Evolutionary conservation across 2,113 vertebrate genomes (phyloP), one percentile per base, ranked within the genome.

Genomic region (Coryphaenoides rupestris): DNA sequence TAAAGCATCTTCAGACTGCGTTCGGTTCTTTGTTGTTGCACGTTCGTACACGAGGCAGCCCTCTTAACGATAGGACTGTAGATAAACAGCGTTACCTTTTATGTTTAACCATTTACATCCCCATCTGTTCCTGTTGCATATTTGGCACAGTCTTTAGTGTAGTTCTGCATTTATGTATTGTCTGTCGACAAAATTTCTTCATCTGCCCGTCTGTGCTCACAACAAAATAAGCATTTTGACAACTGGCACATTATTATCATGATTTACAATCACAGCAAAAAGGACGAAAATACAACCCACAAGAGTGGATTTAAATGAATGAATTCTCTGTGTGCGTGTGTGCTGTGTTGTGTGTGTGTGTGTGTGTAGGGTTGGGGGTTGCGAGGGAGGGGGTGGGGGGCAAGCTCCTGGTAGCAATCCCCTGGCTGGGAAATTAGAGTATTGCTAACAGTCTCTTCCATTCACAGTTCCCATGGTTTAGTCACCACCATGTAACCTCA

Each of bases 121-220:
- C 81, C 82, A 88, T 86, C 83, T 86, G 87, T 83, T 86, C 84
- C 78, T 80, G 72, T 81, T 85, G 81, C 82, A 83, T 85, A 76
- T 86, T 87, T 87, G 86, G 85, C 87, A 86, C 79, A 54, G 84
- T 76, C 80, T 68, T 68, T 72, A 69, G 73, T 79, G 61, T 80
- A 82, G 69, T 81, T 80, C 69, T 66, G 17, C 68, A 26, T 64
- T 60, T 62, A n/a, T n/a, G n/a, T n/a, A 75, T 53, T 71, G 64
- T 78, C 70, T 73, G 73, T 81, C 72, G 75, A 77, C 69, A 56
- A 58, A 84, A 80, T 76, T n/a, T n/a, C 63, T 74, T 80, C 58
- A 19, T 76, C 53, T 64, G n/a, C 28, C 75, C 73, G 70, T 74
- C 84, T 80, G 80, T 83, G 74, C 76, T 75, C 57, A 21, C 15